Conservation (phyloP, 2,113 vertebrate genomes). For the Acanthisitta chloris region DNA sequence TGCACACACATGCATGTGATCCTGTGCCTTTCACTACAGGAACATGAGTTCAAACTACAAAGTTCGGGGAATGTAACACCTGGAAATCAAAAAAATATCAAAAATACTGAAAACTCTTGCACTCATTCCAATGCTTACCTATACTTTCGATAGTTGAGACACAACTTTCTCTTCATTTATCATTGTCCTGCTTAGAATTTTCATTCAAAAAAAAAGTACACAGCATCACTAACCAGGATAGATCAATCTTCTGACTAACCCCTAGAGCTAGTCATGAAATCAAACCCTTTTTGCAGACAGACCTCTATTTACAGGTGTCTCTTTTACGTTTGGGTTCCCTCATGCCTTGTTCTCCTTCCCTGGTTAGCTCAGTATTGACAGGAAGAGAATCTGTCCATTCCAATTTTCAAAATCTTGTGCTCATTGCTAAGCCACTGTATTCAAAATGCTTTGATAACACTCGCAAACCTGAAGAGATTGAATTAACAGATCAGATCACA, state of each 20-base stretch:
- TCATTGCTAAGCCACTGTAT: background rate
- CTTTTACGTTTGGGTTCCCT: background rate
- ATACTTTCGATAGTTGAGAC: background rate
- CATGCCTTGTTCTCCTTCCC: background rate
- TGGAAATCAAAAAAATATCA: background rate
- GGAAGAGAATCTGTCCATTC: rapidly evolving
- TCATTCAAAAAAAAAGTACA: background rate
- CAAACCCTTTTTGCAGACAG: background rate
- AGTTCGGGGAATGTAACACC: background rate
- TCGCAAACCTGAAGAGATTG: background rate
- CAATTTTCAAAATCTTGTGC: background rate
- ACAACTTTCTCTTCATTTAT: background rate
- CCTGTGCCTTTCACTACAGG: background rate
- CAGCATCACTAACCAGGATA: background rate
- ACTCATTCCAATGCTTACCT: background rate
- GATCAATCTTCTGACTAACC: background rate
- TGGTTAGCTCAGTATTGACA: background rate
- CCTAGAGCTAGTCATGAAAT: background rate
- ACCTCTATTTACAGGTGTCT: background rate
- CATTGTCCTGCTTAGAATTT: background rate
- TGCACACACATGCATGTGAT: background rate
- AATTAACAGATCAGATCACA: background rate
- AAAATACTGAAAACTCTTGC: background rate
- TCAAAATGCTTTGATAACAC: background rate
- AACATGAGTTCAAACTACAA: background rate